Conservation (phyloP, 1,140 invertebrate species). For the Pectinophora gossypiella region DNA sequence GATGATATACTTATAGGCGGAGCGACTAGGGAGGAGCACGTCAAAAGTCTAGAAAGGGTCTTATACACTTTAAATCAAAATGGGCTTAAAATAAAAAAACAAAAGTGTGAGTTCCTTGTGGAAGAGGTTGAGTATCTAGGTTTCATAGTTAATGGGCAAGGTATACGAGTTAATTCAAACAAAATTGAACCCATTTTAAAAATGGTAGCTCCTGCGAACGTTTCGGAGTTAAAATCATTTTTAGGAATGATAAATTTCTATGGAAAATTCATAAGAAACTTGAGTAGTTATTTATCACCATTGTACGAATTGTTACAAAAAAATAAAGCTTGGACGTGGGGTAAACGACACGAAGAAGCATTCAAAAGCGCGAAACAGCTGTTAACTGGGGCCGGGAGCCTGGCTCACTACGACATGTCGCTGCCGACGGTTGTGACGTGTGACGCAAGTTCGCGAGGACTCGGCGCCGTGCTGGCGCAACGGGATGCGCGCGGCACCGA, state of each 20-base stretch:
- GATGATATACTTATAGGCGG: conserved; percentile 15
- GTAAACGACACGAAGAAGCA: conserved; percentile 11
- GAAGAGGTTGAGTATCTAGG: conserved; percentile 34
- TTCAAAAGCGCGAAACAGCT: conserved; percentile 22
- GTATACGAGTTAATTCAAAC: too few relatives aligned
- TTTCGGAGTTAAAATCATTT: too few relatives aligned
- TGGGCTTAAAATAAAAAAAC: conserved; percentile 26
- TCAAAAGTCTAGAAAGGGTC: conserved; percentile 12
- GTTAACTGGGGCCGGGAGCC: conserved; percentile 14
- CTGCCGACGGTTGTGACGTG: conserved; percentile 50
- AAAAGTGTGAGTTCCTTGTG: conserved; percentile 34
- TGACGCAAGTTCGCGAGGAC: conserved; percentile 65
- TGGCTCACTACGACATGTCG: conserved; percentile 52
- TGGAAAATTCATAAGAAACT: too few relatives aligned
- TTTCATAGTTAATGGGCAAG: conserved; percentile 25
- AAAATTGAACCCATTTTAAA: conserved; percentile 27
- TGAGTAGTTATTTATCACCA: too few relatives aligned
- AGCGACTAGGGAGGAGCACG: conserved; percentile 7
- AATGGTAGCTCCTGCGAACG: conserved; percentile 8
- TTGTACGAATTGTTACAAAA: conserved; percentile 39
- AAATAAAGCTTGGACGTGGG: conserved; percentile 23
- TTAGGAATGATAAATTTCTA: too few relatives aligned
- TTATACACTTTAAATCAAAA: conserved; percentile 7
- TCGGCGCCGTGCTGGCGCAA: conserved; percentile 69
- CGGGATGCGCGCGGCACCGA: conserved; percentile 16